Percentiles rank a stretch among this genome's conserved stretches.
Evolutionary conservation across 2,888 invertebrate genomes (phyloP).

Genomic region (Chirona hameri): DNA sequence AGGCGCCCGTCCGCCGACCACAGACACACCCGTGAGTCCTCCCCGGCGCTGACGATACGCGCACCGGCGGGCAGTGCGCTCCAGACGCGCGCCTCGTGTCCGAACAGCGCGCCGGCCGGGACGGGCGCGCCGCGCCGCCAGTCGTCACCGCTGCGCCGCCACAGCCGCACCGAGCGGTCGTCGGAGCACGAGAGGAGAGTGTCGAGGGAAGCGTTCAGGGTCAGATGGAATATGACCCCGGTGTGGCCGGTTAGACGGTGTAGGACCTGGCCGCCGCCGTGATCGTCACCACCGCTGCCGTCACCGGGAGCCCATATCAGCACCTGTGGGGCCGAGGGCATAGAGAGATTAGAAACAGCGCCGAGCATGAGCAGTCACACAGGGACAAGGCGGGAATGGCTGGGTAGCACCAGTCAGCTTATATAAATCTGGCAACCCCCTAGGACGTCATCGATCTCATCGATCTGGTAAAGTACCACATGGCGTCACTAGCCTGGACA

Average conservation of each 20-base stretch:
- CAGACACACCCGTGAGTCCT: conserved; percentile 23
- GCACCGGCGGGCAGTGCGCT: not conserved
- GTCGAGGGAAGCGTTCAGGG: too few species aligned
- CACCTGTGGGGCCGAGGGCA: too few species aligned
- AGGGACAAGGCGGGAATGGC: too few species aligned
- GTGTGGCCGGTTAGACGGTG: not conserved
- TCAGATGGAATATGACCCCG: not conserved
- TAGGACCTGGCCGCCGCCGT: not conserved
- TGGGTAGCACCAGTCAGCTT: too few species aligned
- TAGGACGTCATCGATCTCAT: too few species aligned
- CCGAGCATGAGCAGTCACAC: too few species aligned
- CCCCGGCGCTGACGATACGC: not conserved
- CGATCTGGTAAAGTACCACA: too few species aligned
- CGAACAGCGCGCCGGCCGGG: not conserved
- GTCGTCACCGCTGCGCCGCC: not conserved
- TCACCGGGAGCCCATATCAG: not conserved
- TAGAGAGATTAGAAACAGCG: too few species aligned
- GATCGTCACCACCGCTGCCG: too few species aligned
- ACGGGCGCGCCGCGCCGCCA: not conserved
- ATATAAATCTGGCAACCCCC: too few species aligned
- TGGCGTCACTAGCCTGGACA: too few species aligned
- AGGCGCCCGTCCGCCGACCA: conserved; percentile 4
- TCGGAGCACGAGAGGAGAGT: not conserved
- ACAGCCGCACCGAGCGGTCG: conserved; percentile 28
- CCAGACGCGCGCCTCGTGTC: conserved; percentile 25